phyloP scores from a whole-genome alignment of 2,113 vertebrate species.

The Scomber scombrus region DNA sequence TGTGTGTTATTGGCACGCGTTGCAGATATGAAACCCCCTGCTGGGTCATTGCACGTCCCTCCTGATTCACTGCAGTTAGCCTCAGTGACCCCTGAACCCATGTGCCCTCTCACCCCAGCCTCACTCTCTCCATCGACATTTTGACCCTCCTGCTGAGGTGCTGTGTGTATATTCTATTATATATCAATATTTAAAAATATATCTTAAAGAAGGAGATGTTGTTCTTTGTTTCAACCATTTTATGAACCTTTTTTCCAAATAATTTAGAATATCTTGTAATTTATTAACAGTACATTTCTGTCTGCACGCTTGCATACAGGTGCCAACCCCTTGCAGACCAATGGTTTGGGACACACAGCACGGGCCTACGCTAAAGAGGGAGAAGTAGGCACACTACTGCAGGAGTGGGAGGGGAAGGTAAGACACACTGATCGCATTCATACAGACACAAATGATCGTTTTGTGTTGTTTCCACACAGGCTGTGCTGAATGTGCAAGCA shows the following conservation, averaged over 20 bases:
- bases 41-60: conserved; percentile 39
- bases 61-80: conserved; percentile 61
- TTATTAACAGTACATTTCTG: not conserved
- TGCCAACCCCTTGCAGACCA: conserved; percentile 93
- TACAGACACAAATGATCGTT: not conserved
- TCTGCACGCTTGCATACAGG: conserved; percentile 81
- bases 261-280: not conserved
- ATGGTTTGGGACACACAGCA: conserved; percentile 92
- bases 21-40: conserved; percentile 76
- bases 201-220: not conserved
- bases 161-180: conserved; percentile 11
- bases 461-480: not conserved
- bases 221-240: not conserved
- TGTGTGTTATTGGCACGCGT: conserved; percentile 63
- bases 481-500: not conserved
- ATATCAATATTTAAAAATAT: not conserved
- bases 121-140: conserved; percentile 37
- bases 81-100: conserved; percentile 75
- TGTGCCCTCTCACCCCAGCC: conserved; percentile 66
- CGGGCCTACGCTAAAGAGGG: conserved; percentile 93
- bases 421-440: not conserved
- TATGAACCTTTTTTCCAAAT: not conserved
- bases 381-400: conserved; percentile 88
- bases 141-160: conserved; percentile 54
- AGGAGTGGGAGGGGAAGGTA: conserved; percentile 90